These are phyloP conservation scores for Ormyrus nitidulus DNA, from an alignment of 2,888 invertebrate genomes.

Conservation along the genomic window DNA sequence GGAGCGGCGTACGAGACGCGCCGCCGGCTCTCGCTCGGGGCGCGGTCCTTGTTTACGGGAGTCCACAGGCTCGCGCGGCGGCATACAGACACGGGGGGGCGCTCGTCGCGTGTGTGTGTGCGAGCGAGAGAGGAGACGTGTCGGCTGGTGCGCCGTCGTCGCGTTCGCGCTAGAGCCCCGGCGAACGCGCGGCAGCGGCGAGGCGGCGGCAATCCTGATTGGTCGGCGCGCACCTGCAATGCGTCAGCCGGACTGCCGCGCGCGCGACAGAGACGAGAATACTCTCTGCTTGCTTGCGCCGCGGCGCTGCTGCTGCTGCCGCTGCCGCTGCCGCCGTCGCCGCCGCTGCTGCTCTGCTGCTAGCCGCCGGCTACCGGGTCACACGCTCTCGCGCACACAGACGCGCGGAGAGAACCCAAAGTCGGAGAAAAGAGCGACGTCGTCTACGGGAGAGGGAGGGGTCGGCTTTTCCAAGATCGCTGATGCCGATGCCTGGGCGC, in stretches of 20 bases:
- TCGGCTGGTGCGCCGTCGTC: not conserved
- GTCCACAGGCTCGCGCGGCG: not conserved
- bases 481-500: no score
- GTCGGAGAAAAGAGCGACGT: no score
- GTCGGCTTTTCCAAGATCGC: no score
- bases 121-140: not conserved
- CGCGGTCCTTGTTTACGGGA: slow-evolving; percentile 83
- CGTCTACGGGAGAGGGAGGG: no score
- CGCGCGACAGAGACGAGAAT: slow-evolving; percentile 53
- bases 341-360: not conserved
- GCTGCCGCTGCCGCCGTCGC: slow-evolving; percentile 11
- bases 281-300: not conserved
- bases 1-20: not conserved
- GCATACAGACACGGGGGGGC: not conserved
- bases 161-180: not conserved
- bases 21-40: slow-evolving; percentile 65
- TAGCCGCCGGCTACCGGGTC: no score
- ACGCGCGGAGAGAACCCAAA: no score
- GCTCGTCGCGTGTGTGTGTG: not conserved
- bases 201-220: slow-evolving; percentile 80
- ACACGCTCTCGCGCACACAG: no score
- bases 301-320: slow-evolving; percentile 2
- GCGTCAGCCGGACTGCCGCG: slow-evolving; percentile 81
- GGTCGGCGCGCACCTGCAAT: slow-evolving; percentile 90
- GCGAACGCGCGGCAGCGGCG: slow-evolving; percentile 59